These are phyloP conservation scores for Rotaria sp. DNA, from an alignment of 2,888 invertebrate genomes.

Conservation along the genomic window DNA sequence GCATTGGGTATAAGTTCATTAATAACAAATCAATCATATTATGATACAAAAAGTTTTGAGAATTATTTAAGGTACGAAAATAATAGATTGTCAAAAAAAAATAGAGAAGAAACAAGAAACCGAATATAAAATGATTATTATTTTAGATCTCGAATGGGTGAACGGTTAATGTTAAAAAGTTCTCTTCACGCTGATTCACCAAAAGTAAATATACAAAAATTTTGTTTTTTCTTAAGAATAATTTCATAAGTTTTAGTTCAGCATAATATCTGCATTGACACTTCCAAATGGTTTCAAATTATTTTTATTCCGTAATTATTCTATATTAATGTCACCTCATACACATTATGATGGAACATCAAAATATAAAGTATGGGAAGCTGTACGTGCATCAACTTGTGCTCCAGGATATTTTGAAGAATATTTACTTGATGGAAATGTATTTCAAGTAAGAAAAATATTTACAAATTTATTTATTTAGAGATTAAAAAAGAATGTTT, in stretches of 20 bases:
- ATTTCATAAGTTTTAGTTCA: not conserved
- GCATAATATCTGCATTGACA: conserved; percentile 31
- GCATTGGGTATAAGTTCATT: conserved; percentile 64
- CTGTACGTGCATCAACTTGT: conserved; percentile 77
- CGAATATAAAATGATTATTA: not conserved
- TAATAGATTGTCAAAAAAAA: conserved; percentile 31
- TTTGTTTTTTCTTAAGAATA: conserved; percentile 34
- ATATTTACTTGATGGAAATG: conserved; percentile 30
- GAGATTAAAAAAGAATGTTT: not conserved
- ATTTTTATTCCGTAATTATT: conserved; percentile 78
- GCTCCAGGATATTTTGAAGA: conserved; percentile 82
- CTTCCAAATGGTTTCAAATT: conserved; percentile 53
- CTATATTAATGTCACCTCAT: conserved; percentile 59
- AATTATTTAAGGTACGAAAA: conserved; percentile 61
- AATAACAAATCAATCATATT: conserved; percentile 78
- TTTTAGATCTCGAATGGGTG: conserved; percentile 43
- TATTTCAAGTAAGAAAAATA: conserved; percentile 42
- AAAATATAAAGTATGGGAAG: conserved; percentile 70
- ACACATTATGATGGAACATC: conserved; percentile 64
- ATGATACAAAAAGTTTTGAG: conserved; percentile 77
- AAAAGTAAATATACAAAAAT: conserved; percentile 44
- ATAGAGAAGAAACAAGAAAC: not conserved
- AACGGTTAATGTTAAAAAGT: conserved; percentile 46
- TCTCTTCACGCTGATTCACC: conserved; percentile 46
- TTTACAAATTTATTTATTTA: not conserved